A percentile compares a stretch with the other conserved stretches of the same genome.
These are phyloP conservation scores for Sarotherodon lohbergeri DNA, from an alignment of 2,113 vertebrate species.

Conservation along the genomic window DNA sequence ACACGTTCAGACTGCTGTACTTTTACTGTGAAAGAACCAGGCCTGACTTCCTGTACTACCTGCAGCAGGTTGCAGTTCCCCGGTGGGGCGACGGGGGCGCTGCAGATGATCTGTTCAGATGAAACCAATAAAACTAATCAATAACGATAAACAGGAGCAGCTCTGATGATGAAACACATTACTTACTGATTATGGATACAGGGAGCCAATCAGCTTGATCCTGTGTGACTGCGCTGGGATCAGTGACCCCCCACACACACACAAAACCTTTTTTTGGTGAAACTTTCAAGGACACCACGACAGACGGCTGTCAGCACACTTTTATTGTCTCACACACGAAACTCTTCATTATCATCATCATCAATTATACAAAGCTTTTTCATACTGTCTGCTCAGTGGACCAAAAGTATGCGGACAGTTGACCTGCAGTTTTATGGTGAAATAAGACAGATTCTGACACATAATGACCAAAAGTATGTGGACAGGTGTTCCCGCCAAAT, in stretches of 20 bases:
- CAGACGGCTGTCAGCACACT: neutral
- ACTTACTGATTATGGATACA: neutral
- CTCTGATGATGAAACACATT: neutral
- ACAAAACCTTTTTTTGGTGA: too few relatives aligned
- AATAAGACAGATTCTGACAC: neutral
- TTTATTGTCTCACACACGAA: neutral
- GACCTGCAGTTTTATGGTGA: neutral
- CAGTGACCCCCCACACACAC: too few relatives aligned
- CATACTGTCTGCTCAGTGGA: neutral
- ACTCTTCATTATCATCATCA: neutral
- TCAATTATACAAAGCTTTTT: neutral
- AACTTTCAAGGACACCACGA: neutral
- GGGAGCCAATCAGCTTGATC: neutral
- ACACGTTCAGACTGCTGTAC: neutral
- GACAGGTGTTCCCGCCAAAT: neutral
- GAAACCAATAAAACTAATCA: neutral
- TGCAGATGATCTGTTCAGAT: neutral
- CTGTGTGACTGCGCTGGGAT: too few relatives aligned
- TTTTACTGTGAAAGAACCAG: neutral
- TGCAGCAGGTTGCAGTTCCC: neutral
- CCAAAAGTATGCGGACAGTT: neutral
- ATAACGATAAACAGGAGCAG: neutral
- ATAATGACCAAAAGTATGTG: neutral
- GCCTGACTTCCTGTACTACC: neutral
- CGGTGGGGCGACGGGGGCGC: neutral